phyloP scores from a whole-genome alignment of 2,888 invertebrate genomes.

The Macrosoma leucophasiata region DNA sequence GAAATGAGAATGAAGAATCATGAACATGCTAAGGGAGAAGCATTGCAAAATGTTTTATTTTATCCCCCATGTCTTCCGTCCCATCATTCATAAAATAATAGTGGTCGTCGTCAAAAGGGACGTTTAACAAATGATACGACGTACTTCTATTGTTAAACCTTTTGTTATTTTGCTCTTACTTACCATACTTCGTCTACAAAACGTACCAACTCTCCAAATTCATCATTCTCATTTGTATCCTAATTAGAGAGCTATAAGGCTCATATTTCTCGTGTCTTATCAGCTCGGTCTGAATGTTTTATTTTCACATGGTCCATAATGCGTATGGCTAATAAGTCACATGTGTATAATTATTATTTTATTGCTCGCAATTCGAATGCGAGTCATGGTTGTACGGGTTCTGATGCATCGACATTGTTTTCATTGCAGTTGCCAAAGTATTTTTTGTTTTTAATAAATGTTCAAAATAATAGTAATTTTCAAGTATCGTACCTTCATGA shows the following conservation, averaged over 20 bases:
- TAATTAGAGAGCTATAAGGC: too few relatives aligned
- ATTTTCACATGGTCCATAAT: constrained; percentile 40
- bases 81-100: constrained; percentile 72
- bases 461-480: not conserved
- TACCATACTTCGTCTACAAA: constrained; percentile 33
- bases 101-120: constrained; percentile 70
- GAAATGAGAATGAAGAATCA: too few relatives aligned
- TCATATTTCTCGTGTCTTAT: not conserved
- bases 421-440: too few relatives aligned
- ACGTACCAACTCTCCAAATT: constrained; percentile 30
- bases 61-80: constrained; percentile 44
- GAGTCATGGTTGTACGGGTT: constrained; percentile 57
- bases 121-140: constrained; percentile 74
- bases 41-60: constrained; percentile 39
- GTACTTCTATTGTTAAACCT: constrained; percentile 68
- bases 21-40: too few relatives aligned
- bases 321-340: constrained; percentile 68
- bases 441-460: too few relatives aligned
- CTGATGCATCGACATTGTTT: constrained; percentile 38
- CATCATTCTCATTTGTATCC: constrained; percentile 3
- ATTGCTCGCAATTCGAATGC: constrained; percentile 62
- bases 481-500: not conserved
- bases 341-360: constrained; percentile 74
- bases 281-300: constrained; percentile 13
- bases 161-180: constrained; percentile 63